A percentile compares a stretch with the other conserved stretches of the same genome.
phyloP scores from a whole-genome alignment of 1,140 invertebrate species.

The Holotrichia oblita region DNA sequence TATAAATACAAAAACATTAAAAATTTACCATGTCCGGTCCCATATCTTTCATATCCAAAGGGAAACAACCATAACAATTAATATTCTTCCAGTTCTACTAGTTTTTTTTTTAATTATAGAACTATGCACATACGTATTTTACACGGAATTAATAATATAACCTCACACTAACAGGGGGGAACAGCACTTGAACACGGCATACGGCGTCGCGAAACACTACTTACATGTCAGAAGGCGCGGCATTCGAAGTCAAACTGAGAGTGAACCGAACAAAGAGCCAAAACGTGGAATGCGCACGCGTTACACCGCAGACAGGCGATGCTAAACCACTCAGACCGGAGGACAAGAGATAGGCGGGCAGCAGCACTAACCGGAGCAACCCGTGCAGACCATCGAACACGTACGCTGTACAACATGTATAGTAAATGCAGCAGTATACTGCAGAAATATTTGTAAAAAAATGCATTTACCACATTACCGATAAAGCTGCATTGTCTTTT shows the following conservation, averaged over 20 bases:
- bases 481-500: no score
- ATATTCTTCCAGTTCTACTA: not conserved
- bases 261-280: slow-evolving; percentile 50
- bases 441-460: not conserved
- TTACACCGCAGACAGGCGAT: slow-evolving; percentile 44
- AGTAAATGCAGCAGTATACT: not conserved
- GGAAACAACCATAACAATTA: slow-evolving; percentile 56
- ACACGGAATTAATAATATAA: slow-evolving; percentile 13
- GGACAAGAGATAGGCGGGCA: slow-evolving; percentile 35
- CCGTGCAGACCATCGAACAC: not conserved
- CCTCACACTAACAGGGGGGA: slow-evolving; percentile 27
- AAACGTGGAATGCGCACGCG: slow-evolving; percentile 47
- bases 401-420: not conserved
- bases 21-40: slow-evolving; percentile 76
- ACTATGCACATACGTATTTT: not conserved
- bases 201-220: slow-evolving; percentile 75
- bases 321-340: slow-evolving; percentile 15
- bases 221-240: slow-evolving; percentile 49
- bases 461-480: not conserved
- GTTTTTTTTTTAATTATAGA: slow-evolving; percentile 12
- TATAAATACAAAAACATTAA: slow-evolving; percentile 51
- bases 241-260: slow-evolving; percentile 53
- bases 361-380: slow-evolving; percentile 32
- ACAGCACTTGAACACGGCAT: slow-evolving; percentile 64
- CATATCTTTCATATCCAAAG: slow-evolving; percentile 74